Percentiles rank a stretch among this genome's conserved stretches.
These are phyloP conservation scores for Microcaecilia unicolor DNA, from an alignment of 2,797 vertebrate genomes.

Conservation along the genomic window DNA sequence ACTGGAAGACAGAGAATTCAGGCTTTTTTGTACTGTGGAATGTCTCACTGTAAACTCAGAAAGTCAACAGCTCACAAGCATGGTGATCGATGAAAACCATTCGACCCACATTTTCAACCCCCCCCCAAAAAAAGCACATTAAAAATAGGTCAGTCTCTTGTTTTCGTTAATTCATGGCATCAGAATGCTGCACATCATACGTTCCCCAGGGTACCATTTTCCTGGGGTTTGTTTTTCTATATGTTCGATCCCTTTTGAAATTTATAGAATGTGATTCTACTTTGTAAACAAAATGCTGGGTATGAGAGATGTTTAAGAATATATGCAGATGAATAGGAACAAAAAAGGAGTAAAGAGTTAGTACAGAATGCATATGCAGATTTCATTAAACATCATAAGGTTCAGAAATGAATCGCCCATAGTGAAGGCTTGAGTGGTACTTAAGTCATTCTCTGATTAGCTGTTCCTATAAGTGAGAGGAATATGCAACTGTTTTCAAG, in stretches of 20 bases:
- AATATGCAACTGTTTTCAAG: slow-evolving; percentile 64
- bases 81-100: too few relatives aligned
- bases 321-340: too few relatives aligned
- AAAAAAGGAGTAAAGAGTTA: too few relatives aligned
- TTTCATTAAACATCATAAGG: slow-evolving; percentile 19
- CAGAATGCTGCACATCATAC: neutral
- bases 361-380: slow-evolving; percentile 32
- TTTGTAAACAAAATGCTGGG: slow-evolving; percentile 51
- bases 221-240: slow-evolving; percentile 43
- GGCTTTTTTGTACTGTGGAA: too few relatives aligned
- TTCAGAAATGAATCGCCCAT: slow-evolving; percentile 1
- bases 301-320: neutral
- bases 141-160: neutral
- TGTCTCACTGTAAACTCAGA: too few relatives aligned
- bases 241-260: slow-evolving; percentile 34
- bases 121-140: neutral
- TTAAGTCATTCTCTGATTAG: slow-evolving; percentile 56
- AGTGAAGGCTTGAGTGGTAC: slow-evolving; percentile 31
- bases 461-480: slow-evolving; percentile 65
- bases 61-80: too few relatives aligned
- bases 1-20: too few relatives aligned
- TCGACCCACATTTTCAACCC: neutral
- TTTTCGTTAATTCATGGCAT: too few relatives aligned
- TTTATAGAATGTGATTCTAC: slow-evolving; percentile 46
- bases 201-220: neutral